Base-by-base conservation (phyloP, 2,113 vertebrate species). In the Etheostoma spectabile region DNA sequence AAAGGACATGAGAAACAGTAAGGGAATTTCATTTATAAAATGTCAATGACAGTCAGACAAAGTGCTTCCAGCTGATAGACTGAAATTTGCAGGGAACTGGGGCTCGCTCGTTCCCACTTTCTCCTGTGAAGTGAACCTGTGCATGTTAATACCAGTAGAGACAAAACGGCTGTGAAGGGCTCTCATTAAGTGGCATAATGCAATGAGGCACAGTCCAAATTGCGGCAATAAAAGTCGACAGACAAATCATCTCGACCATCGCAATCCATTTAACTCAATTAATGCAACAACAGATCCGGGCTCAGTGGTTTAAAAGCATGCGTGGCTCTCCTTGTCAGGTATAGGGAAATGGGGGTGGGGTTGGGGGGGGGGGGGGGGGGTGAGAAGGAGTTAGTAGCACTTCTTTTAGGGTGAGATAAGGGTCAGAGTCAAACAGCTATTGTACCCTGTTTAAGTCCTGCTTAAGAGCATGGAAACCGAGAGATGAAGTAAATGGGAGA, bases 251-350 rank as follows among this genome's bases (percentile, higher is more conserved):
- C 92, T 92, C 86, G 57, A 88, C 91, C 92, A 91, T 88, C 91
- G 79, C 90, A 83, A 91, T 92, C 90, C 92, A 92, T 93, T 94
- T 91, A 92, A 90, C 86, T 93, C 93, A 92, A 93, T 92, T 92
- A 94, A 93, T 86, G 83, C 85, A 77, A 85, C 72, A 83, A 61
- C 74, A 48, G 74, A 89, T 86, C 80, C 69, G 74, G 78, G 81
- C 74, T 84, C 83, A 45, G 84, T 64, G 74, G 85, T 67, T 90
- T 92, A 80, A 91, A 91, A 89, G 82, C 74, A 68, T 73, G 82
- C 18, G 59, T 46, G 76, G 72, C 70, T 85, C 71, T 74, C 38
- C 63, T 35, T 62, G 64, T 80, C 72, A 72, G 79, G 63, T 7
- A 76, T 75, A 30, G 48, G 38, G 52, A 71, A 76, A 51, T 62